phyloP scores from a whole-genome alignment of 2,888 invertebrate genomes.

The Mystacides longicornis region DNA sequence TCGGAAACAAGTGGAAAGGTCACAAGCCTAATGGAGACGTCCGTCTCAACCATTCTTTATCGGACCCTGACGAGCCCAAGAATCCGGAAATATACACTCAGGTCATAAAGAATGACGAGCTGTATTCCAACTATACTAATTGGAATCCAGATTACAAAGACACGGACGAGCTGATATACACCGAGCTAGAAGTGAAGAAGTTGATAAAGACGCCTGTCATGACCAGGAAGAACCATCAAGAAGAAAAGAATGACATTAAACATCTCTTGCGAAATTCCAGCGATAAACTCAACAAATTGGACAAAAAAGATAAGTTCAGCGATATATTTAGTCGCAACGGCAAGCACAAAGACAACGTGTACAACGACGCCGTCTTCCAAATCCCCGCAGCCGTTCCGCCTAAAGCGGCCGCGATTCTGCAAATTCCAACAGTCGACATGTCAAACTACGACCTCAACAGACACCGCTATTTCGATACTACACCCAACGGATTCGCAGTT shows the following conservation, averaged over 20 bases:
- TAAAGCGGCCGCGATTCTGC: constrained; percentile 54
- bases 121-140: constrained; percentile 39
- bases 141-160: constrained; percentile 40
- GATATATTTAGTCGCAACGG: constrained; percentile 38
- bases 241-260: constrained; percentile 42
- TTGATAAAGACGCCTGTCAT: constrained; percentile 44
- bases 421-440: constrained; percentile 39
- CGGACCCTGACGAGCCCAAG: constrained; percentile 23
- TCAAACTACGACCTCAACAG: constrained; percentile 8
- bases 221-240: constrained; percentile 37
- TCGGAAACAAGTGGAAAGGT: constrained; percentile 55
- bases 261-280: constrained; percentile 29
- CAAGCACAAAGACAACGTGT: constrained; percentile 8
- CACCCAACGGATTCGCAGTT: constrained; percentile 20
- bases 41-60: constrained; percentile 28
- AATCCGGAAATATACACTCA: constrained; percentile 19
- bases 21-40: constrained; percentile 37
- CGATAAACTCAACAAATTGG: constrained; percentile 33
- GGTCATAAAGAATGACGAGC: constrained; percentile 38
- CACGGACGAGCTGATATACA: constrained; percentile 33
- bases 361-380: constrained; percentile 30
- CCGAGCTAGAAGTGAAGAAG: constrained; percentile 41
- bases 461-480: constrained; percentile 10
- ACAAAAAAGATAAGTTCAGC: constrained; percentile 40
- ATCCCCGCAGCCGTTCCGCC: constrained; percentile 51